Conservation (phyloP, 2,888 invertebrate genomes). For the Elmis aenea region DNA sequence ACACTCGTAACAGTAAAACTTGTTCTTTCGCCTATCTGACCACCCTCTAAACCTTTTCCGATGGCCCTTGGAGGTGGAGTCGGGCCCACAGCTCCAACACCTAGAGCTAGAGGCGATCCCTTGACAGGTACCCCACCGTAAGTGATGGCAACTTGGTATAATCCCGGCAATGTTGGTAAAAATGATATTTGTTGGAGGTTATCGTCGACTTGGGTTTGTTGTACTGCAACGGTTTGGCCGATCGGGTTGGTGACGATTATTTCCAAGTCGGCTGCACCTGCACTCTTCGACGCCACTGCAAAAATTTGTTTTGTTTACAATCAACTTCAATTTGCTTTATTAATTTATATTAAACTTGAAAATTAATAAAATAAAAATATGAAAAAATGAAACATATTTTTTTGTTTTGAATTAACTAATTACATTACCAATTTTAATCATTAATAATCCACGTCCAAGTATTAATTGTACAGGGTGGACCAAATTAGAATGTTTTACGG, state of each 20-base stretch:
- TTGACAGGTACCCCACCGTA: constrained; percentile 61
- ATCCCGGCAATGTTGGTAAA: constrained; percentile 78
- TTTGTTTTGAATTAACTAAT: no score
- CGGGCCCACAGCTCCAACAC: constrained; percentile 58
- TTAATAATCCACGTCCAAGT: no score
- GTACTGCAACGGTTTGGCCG: constrained; percentile 76
- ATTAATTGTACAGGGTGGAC: no score
- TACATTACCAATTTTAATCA: no score
- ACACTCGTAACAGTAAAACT: constrained; percentile 64
- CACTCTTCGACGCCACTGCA: constrained; percentile 73
- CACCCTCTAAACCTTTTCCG: constrained; percentile 64
- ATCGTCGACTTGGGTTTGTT: constrained; percentile 67
- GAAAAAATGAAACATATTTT: no score
- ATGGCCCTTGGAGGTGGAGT: constrained; percentile 56
- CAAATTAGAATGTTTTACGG: no score
- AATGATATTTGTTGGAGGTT: constrained; percentile 72
- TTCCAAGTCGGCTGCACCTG: constrained; percentile 80
- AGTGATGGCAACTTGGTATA: constrained; percentile 59
- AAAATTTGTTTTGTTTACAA: constrained; percentile 17
- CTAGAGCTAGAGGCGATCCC: constrained; percentile 54
- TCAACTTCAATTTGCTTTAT: no score
- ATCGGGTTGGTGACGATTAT: constrained; percentile 84
- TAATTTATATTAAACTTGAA: no score
- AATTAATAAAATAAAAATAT: no score
- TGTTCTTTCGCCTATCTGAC: constrained; percentile 66